These are phyloP conservation scores for Cnemophilus loriae DNA, from an alignment of 2,113 vertebrate species.

Conservation along the genomic window DNA sequence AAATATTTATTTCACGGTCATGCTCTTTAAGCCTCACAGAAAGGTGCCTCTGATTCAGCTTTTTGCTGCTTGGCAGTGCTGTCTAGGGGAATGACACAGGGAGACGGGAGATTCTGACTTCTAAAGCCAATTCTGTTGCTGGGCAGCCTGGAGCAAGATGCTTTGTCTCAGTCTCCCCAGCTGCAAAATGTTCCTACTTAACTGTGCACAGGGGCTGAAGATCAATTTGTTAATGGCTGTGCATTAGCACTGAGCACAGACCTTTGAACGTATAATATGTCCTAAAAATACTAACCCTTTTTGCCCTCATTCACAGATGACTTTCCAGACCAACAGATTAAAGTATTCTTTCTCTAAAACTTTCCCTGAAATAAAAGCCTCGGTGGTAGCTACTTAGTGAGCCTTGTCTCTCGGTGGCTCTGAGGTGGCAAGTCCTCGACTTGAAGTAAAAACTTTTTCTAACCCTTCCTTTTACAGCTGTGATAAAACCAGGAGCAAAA, in stretches of 20 bases:
- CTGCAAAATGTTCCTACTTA: not conserved
- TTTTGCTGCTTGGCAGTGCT: not conserved
- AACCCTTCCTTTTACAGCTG: not conserved
- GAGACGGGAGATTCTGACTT: not conserved
- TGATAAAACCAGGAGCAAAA: not conserved
- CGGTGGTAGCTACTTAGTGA: not conserved
- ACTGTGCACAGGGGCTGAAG: not conserved
- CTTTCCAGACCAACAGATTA: not conserved
- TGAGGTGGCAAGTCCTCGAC: not conserved
- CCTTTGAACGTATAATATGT: not conserved
- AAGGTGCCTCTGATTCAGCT: not conserved
- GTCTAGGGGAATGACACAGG: not conserved
- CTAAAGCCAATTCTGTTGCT: not conserved
- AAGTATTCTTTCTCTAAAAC: not conserved
- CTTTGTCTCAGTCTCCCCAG: not conserved
- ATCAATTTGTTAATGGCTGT: constrained; percentile 46
- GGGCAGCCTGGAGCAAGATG: not conserved
- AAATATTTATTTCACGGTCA: not conserved
- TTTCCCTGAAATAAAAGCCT: not conserved
- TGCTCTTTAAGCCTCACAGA: not conserved
- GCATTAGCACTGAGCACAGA: not conserved
- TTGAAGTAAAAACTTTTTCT: not conserved
- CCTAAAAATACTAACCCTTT: constrained; percentile 39
- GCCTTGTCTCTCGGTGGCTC: not conserved
- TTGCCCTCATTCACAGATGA: not conserved